Conservation (phyloP, 2,113 vertebrate species). For the Natator depressus region DNA sequence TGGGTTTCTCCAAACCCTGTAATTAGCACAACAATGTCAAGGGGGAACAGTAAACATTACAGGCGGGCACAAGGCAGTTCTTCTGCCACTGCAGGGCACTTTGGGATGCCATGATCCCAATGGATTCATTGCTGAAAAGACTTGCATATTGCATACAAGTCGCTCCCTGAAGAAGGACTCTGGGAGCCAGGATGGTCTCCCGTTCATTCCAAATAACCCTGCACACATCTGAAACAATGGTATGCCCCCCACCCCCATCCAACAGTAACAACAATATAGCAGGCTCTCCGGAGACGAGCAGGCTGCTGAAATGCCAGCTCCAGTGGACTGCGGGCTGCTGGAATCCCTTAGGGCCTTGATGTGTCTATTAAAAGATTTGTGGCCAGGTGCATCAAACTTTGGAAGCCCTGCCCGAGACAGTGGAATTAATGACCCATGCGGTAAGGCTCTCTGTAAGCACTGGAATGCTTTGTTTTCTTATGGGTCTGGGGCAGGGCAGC, state of each 20-base stretch:
- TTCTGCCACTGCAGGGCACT: not conserved
- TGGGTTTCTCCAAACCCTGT: not conserved
- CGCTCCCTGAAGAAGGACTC: not conserved
- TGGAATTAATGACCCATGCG: not conserved
- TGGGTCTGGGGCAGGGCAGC: not conserved
- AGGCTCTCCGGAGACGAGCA: not conserved
- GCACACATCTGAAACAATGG: not conserved
- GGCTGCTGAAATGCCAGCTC: slow-evolving; percentile 14
- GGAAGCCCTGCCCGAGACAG: not conserved
- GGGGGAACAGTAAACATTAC: not conserved
- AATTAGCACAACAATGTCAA: not conserved
- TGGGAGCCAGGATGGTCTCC: not conserved
- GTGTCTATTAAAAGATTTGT: not conserved
- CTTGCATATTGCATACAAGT: not conserved
- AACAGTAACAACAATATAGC: not conserved
- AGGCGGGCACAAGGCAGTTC: not conserved
- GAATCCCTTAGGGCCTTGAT: not conserved
- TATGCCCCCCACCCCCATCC: not conserved
- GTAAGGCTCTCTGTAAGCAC: not conserved
- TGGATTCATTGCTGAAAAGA: not conserved
- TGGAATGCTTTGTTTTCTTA: not conserved
- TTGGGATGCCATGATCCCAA: not conserved
- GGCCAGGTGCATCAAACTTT: not conserved
- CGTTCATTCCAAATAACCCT: not conserved
- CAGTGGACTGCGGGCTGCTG: not conserved